phyloP scores from a whole-genome alignment of 2,113 vertebrate species.

The Podarcis raffonei region DNA sequence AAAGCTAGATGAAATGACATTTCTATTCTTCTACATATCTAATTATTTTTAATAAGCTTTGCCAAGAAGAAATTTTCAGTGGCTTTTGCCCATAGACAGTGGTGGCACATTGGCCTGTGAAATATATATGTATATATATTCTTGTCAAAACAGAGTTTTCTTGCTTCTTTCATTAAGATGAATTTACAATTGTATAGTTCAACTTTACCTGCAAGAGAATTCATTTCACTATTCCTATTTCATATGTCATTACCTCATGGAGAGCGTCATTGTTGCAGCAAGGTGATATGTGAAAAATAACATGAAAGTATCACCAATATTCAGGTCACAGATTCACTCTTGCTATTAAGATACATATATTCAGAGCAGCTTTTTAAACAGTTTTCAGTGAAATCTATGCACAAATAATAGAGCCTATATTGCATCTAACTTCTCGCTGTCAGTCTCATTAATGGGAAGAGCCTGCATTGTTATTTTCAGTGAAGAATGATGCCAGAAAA shows the following conservation, averaged over 20 bases:
- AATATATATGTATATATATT: too few relatives aligned
- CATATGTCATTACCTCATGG: background rate
- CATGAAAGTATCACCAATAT: slow-evolving; percentile 33
- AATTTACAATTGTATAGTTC: background rate
- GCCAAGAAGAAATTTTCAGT: background rate
- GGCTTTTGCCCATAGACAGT: background rate
- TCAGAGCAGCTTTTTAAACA: background rate
- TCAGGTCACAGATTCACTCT: slow-evolving; percentile 10
- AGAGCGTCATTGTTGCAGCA: slow-evolving; percentile 13
- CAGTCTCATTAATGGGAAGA: slow-evolving; percentile 27
- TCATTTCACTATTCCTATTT: background rate
- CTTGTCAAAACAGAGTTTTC: background rate
- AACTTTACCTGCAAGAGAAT: background rate
- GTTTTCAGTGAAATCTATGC: background rate
- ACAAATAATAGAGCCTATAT: background rate
- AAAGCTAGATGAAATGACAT: too few relatives aligned
- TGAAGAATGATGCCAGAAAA: slow-evolving; percentile 20
- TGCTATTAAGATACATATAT: slow-evolving; percentile 29
- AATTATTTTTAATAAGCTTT: too few relatives aligned
- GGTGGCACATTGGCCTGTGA: background rate
- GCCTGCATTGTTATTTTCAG: slow-evolving; percentile 26
- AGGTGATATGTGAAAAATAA: background rate
- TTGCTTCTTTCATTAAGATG: background rate
- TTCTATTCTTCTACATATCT: too few relatives aligned
- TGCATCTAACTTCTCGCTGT: slow-evolving; percentile 1